Base-by-base conservation (phyloP, 2,113 vertebrate genomes). In the Callospermophilus lateralis region DNA sequence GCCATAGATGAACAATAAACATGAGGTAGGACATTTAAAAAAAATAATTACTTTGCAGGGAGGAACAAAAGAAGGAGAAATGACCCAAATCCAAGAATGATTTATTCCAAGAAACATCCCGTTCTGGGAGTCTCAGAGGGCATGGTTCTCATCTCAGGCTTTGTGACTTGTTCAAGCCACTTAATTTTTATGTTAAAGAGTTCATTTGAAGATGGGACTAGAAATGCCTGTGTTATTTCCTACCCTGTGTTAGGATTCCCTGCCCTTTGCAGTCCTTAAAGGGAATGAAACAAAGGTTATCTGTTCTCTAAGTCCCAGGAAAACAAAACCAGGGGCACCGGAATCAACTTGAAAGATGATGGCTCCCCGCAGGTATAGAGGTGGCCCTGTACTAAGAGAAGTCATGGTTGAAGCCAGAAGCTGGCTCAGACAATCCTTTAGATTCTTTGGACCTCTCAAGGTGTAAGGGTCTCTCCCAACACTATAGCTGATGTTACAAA, bases 41-140 rank as follows among this genome's bases (percentile, higher is more conserved):
- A n/a, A 85, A 90, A 37, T 32, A 51, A 88, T 65, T 73, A 86
- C 48, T 85, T 96, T 93, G 72, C 67, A 77, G 63, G 42, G 53
- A 97, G 20, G 32, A 95, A 83, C 42, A 87, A 74, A 53, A 76
- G 45, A 20, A 79, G 17, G 24, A 94, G 45, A 90, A 96, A 93
- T 48, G 4, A 58, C 30, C 77, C 48, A 78, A 94, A 58, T 70
- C 45, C 84, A 84, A 20, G 19, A 45, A 84, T 68, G 63, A 72
- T 42, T 96, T 78, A 51, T 68, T 74, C 55, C 26, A 70, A 68
- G 13, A 85, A 96, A 85, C 22, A n/a, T 13, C 26, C 16, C 39
- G 0, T 79, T 86, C 15, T 17, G 1, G 9, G 34, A 74, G 28
- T 42, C 63, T 42, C 42, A 76, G 48, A 79, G 42, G 30, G 88